These are phyloP conservation scores for Crotalus viridis DNA, from an alignment of 2,113 vertebrate species.

Conservation along the genomic window DNA sequence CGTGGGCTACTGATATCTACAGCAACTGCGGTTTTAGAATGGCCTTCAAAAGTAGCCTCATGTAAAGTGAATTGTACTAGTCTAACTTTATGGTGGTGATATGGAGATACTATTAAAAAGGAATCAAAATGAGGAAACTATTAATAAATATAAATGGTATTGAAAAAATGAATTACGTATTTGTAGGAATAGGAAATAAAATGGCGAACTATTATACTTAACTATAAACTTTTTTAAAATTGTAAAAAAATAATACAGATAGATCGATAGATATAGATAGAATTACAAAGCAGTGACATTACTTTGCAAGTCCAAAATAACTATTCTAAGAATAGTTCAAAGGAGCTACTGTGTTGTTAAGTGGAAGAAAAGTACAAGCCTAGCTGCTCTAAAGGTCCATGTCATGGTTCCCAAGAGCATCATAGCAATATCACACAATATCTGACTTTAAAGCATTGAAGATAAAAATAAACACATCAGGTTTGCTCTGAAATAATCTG, in stretches of 20 bases:
- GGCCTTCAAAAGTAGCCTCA: background rate
- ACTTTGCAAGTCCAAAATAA: slow-evolving; percentile 21
- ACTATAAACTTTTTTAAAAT: background rate
- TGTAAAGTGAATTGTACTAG: background rate
- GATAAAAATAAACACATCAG: slow-evolving; percentile 30
- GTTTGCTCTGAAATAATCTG: slow-evolving; percentile 8
- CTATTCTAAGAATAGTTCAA: slow-evolving; percentile 15
- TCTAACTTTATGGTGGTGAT: background rate
- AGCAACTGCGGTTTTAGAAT: background rate
- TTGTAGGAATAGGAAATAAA: background rate
- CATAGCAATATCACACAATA: slow-evolving; percentile 1
- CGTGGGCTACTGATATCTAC: background rate
- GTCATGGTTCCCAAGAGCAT: slow-evolving; percentile 1
- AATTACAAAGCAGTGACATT: slow-evolving; percentile 2
- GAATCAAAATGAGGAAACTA: background rate
- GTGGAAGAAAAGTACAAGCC: background rate
- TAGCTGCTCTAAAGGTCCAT: background rate
- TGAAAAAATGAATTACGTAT: background rate
- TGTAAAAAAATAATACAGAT: background rate
- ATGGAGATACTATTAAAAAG: background rate
- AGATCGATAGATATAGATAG: background rate
- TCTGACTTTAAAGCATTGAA: slow-evolving; percentile 17
- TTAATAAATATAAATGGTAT: background rate
- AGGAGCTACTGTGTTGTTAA: background rate
- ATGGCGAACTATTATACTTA: background rate